These are phyloP conservation scores for Notodonta ziczac DNA, from an alignment of 2,888 invertebrate genomes.

Conservation along the genomic window DNA sequence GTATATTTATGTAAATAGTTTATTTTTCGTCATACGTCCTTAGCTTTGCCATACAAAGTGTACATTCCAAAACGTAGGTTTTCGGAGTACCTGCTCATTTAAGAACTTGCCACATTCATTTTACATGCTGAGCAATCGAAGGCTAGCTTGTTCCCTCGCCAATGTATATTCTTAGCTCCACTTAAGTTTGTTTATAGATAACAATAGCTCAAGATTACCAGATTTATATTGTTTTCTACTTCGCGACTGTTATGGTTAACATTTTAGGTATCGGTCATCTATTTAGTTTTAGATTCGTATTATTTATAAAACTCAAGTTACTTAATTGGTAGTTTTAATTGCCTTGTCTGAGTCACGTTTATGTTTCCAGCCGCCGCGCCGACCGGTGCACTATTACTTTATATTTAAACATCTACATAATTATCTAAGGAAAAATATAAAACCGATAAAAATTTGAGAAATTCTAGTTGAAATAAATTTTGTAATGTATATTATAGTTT, in stretches of 20 bases:
- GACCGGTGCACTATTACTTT: constrained; percentile 36
- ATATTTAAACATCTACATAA: constrained; percentile 33
- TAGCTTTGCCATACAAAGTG: neutral
- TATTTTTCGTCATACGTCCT: neutral
- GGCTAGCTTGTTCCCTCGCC: neutral
- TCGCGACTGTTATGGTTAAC: constrained; percentile 37
- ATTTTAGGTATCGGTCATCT: constrained; percentile 26
- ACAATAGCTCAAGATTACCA: constrained; percentile 42
- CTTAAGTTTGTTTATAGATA: constrained; percentile 32
- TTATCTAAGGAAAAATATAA: constrained; percentile 54
- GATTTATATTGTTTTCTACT: constrained; percentile 35
- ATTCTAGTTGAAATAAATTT: constrained; percentile 78
- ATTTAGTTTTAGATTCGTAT: constrained; percentile 34
- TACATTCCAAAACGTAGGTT: neutral
- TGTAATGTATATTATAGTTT: constrained; percentile 63
- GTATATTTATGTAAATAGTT: neutral
- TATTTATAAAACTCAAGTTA: constrained; percentile 54
- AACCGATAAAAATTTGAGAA: constrained; percentile 65
- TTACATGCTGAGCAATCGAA: neutral
- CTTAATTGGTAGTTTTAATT: constrained; percentile 62
- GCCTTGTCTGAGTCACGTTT: constrained; percentile 27
- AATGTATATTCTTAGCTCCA: constrained; percentile 15
- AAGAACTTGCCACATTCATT: neutral
- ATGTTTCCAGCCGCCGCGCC: constrained; percentile 33
- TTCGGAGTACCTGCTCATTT: neutral